Evolutionary conservation across 2,797 vertebrate species (phyloP).

Genomic region (Helarctos malayanus): DNA sequence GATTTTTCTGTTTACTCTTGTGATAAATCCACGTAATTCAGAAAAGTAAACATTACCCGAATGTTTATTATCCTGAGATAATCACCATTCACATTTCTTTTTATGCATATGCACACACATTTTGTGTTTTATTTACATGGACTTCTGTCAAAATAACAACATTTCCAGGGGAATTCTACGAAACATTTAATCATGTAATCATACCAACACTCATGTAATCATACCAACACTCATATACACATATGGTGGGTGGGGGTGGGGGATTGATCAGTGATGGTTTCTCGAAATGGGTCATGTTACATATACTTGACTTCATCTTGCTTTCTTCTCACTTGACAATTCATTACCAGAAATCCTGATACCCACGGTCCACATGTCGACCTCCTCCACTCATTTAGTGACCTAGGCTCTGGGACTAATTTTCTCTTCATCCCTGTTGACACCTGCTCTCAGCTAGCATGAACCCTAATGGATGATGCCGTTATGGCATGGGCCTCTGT

Average conservation of each 20-base stretch:
- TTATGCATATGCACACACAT: neutral
- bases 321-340: neutral
- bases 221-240: neutral
- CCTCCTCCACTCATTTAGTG: neutral
- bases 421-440: neutral
- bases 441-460: neutral
- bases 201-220: neutral
- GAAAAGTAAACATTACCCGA: slow-evolving; percentile 16
- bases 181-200: too few species aligned
- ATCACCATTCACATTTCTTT: neutral
- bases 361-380: neutral
- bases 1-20: neutral
- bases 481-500: too few species aligned
- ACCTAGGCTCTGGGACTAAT: neutral
- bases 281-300: neutral
- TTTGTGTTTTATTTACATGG: slow-evolving; percentile 1
- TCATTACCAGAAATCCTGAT: neutral
- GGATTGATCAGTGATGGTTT: neutral
- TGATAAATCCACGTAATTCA: neutral
- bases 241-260: neutral
- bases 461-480: neutral
- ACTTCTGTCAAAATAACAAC: neutral
- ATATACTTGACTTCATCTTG: neutral
- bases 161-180: too few species aligned
- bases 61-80: neutral